Base-by-base conservation (phyloP, 2,888 invertebrate species). In the Chamaedrilus cognettii region DNA sequence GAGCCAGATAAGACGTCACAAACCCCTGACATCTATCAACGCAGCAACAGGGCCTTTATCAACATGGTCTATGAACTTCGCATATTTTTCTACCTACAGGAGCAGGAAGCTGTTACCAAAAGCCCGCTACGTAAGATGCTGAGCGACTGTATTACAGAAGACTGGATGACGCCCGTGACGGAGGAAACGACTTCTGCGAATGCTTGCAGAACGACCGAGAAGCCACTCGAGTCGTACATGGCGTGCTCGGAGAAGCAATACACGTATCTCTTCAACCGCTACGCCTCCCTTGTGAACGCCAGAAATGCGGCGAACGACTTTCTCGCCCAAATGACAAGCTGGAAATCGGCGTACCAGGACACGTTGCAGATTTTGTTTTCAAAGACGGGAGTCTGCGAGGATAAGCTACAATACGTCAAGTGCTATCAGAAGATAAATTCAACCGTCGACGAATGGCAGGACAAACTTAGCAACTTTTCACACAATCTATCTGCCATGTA, bases 401-500 rank as follows among this genome's bases (percentile, higher is more conserved):
- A n/a, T n/a, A n/a, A n/a, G n/a, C n/a, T n/a, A n/a, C n/a, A n/a
- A n/a, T n/a, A n/a, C n/a, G n/a, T n/a, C n/a, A 42, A 7, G 7
- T 42, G 42, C 19, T 11, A 11, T 19, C 19, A 11, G 7, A 7
- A 42, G 42, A 42, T 42, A 19, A 42, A 42, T 19, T 11, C 7
- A 7, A 19, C 42, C 42, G 42, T 42, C 42, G 19, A 7, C 11
- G 11, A 42, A 19, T 7, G 19, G 42, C 7, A 7, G 42, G 42
- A 19, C 42, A 42, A 19, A 42, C 11, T 42, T 42, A 7, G 19
- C 11, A 7, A 42, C 19, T 42, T 42, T 19, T 11, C 19, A 7
- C 11, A 42, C 11, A 19, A 42, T 42, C n/a, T n/a, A n/a, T 42
- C 42, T 42, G 42, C 7, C 19, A 42, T 42, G 2, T 67, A 67